Base-by-base conservation (phyloP, 2,888 invertebrate species). In the Lepidonotus clava region DNA sequence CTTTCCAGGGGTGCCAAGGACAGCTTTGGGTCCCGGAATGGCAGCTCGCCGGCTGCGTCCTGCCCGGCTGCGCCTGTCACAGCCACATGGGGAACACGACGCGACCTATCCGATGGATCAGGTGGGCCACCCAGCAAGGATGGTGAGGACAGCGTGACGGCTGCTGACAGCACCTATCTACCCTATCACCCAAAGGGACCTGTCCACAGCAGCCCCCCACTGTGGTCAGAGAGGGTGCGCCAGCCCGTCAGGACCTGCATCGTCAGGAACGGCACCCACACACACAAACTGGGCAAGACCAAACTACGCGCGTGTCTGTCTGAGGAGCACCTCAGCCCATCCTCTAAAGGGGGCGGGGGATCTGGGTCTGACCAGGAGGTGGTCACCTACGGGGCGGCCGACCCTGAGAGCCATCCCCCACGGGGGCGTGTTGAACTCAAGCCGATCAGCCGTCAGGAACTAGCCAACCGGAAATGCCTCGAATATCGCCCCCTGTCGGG, bases 401-500 rank as follows among this genome's bases (percentile, higher is more conserved):
- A 71, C 14, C 14, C 71, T 4, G 71, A 71, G 18, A 38, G 36
- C 5, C 71, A 71, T 4, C 34, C 0, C 71, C 34, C 34, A n/a
- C 34, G 71, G 4, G 71, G 71, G 1, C 71, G 71, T 4, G 71
- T 71, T 14, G 71, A 71, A 34, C 71, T 71, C 1, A 71, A 71
- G 21, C 71, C 71, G 0, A 38, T 71, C 18, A 71, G 71, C 36
- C 34, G 38, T 36, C 34, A 71, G 71, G 71, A 71, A 24, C 36
- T 71, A 18, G 61, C 61, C 24, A 71, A 71, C 71, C 71, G 71
- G n/a, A 71, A 71, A 38, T 71, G 71, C 38, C 71, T 36, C 14
- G 71, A 71, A 11, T 71, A 71, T n/a, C 71, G 71, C 34, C 71
- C 71, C 18, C 38, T 71, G 18, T 71, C 71, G n/a, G 71, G 71